These are phyloP conservation scores for Ephialtes manifestator DNA, from an alignment of 2,888 invertebrate genomes.

Conservation along the genomic window DNA sequence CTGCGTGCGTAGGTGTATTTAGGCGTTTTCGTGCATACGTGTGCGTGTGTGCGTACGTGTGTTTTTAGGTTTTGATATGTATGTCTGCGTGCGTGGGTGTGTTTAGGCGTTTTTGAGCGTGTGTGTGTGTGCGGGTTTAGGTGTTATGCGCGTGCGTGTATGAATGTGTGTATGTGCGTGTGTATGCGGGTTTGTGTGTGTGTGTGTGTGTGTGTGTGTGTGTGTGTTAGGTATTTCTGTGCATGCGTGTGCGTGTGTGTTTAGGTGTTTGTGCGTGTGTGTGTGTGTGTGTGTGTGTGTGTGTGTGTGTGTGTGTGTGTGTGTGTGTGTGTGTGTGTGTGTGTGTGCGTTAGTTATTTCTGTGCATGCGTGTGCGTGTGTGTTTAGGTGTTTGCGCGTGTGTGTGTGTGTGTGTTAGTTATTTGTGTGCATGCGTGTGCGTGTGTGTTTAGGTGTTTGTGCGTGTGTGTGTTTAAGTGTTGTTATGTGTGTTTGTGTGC, in stretches of 20 bases:
- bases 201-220: not conserved
- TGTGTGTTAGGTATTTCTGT: too few species aligned
- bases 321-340: not conserved
- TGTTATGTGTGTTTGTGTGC: not conserved
- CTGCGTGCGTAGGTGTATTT: constrained; percentile 3
- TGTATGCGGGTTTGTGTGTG: not conserved
- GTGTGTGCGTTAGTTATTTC: too few species aligned
- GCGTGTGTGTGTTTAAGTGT: too few species aligned
- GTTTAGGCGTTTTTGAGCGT: too few species aligned
- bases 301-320: constrained; percentile 3
- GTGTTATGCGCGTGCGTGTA: not conserved
- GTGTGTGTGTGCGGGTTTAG: not conserved
- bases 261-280: not conserved
- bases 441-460: not conserved
- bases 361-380: not conserved
- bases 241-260: constrained; percentile 1
- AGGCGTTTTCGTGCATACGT: not conserved
- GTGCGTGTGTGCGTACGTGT: not conserved
- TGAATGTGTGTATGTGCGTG: constrained; percentile 3
- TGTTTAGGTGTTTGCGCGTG: not conserved
- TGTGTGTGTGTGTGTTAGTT: constrained; percentile 4
- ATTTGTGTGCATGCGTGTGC: not conserved
- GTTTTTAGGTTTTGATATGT: too few species aligned
- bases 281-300: not conserved
- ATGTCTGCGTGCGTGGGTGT: not conserved